phyloP scores from a whole-genome alignment of 1,140 invertebrate species.

The Pectinophora gossypiella region DNA sequence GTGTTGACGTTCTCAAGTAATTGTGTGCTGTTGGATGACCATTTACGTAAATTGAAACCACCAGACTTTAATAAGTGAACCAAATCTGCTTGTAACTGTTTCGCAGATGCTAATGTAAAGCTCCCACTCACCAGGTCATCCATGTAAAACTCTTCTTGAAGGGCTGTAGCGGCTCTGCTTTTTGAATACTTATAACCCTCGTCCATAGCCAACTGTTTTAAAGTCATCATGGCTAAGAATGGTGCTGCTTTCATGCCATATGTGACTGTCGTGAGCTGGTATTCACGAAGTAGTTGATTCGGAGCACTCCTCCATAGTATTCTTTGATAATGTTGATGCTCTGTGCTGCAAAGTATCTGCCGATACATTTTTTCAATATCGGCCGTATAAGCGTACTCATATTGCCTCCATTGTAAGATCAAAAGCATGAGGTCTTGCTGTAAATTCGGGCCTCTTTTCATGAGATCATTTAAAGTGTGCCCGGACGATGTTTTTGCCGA shows the following conservation, averaged over 20 bases:
- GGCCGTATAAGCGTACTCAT: conserved; percentile 28
- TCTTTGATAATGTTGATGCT: conserved; percentile 28
- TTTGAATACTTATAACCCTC: neutral
- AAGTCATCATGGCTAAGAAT: conserved; percentile 2
- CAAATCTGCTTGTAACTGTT: conserved; percentile 26
- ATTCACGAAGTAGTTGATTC: neutral
- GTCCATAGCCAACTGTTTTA: conserved; percentile 1
- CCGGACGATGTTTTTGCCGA: conserved; percentile 13
- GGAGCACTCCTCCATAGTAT: conserved; percentile 29
- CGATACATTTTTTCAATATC: conserved; percentile 50
- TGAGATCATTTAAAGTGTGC: conserved; percentile 28
- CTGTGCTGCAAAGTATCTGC: conserved; percentile 18
- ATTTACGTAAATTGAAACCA: conserved; percentile 4
- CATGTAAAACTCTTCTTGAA: conserved; percentile 4
- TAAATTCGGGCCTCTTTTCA: conserved; percentile 31
- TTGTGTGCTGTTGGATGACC: conserved; percentile 1
- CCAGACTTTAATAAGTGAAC: conserved; percentile 16
- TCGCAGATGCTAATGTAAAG: conserved; percentile 12
- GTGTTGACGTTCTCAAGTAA: neutral
- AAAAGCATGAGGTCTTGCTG: conserved; percentile 1
- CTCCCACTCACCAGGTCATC: conserved; percentile 14
- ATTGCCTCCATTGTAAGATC: conserved; percentile 26
- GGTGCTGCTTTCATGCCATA: neutral
- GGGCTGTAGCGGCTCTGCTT: neutral
- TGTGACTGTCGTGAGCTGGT: neutral